Conservation (phyloP, 1,140 invertebrate genomes). For the Drosophila takahashii region DNA sequence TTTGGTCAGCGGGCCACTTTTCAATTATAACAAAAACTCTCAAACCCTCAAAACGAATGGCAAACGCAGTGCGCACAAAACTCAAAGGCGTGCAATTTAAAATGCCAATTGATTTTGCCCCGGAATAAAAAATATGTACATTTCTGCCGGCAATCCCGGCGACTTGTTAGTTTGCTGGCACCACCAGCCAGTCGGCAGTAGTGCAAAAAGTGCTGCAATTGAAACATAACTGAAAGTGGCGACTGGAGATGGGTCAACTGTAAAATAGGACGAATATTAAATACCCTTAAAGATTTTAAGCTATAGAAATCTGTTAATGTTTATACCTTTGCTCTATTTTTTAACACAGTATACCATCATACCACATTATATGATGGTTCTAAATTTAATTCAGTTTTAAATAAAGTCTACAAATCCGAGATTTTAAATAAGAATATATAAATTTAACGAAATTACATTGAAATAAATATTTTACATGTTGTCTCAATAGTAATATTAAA, state of each 20-base stretch:
- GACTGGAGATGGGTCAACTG: slow-evolving; percentile 7
- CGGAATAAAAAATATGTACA: slow-evolving; percentile 48
- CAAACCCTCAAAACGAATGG: slow-evolving; percentile 49
- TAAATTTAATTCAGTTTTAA: no score
- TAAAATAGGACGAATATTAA: background rate
- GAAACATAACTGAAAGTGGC: slow-evolving; percentile 22
- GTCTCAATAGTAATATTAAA: no score
- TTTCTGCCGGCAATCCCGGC: slow-evolving; percentile 33
- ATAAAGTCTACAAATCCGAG: no score
- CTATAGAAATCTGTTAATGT: no score
- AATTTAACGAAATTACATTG: no score
- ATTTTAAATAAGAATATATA: no score
- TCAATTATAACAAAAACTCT: slow-evolving; percentile 70
- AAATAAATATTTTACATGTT: no score
- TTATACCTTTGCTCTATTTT: no score
- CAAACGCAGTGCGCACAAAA: slow-evolving; percentile 47
- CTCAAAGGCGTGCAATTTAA: slow-evolving; percentile 79
- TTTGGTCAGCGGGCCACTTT: slow-evolving; percentile 51
- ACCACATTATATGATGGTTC: no score
- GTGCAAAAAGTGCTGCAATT: slow-evolving; percentile 28
- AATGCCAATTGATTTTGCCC: slow-evolving; percentile 80
- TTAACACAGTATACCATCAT: no score
- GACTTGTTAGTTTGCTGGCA: slow-evolving; percentile 46
- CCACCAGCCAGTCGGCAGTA: slow-evolving; percentile 3
- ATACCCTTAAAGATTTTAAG: slow-evolving; percentile 4